Base-by-base conservation (phyloP, 2,797 vertebrate species). In the Peromyscus eremicus region DNA sequence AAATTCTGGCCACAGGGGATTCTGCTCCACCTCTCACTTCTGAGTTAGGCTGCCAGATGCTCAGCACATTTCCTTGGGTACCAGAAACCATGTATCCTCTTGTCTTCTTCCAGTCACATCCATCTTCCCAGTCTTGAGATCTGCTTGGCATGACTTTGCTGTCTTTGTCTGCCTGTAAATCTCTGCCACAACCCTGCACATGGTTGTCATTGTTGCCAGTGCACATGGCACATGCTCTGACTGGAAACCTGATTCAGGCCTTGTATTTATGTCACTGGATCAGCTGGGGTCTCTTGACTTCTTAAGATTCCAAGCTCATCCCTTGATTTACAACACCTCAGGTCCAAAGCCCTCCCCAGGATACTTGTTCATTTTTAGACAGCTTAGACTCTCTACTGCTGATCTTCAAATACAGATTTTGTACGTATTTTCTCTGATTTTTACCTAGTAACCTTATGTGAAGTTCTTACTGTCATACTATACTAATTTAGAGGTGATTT, bases 351-450 rank as follows among this genome's bases (percentile, higher is more conserved):
- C 16, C 16, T 84, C 6, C 19, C 84, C 49, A 85, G 27, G 52
- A 70, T 64, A 6, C 43, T 52, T 64, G 10, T 34, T 60, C 1
- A 1, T 75, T 82, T 87, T 64, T 66, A 73, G 32, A 52, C 10
- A 40, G 37, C 68, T 91, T 81, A 19, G 23, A 17, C 57, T 66
- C 16, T n/a, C 37, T 46, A 52, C 10, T 12, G 19, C 73, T 77
- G 52, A 16, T 89, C 85, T 94, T 60, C 49, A 27, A 70, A 64
- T 71, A 32, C 7, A 27, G 27, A 77, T 76, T 89, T 87, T 87
- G 23, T 9, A 76, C 21, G 7, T 40, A n/a, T 66, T 94, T 86
- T 95, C n/a, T 92, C 32, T 86, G 60, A 49, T 76, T 84, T 92
- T 97, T 85, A 19, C 8, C 27, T 25, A 27, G 37, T 82, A 77